Percentiles rank a stretch among this genome's conserved stretches.
Evolutionary conservation across 2,888 invertebrate species (phyloP).

Genomic region (Sinelater perroti): DNA sequence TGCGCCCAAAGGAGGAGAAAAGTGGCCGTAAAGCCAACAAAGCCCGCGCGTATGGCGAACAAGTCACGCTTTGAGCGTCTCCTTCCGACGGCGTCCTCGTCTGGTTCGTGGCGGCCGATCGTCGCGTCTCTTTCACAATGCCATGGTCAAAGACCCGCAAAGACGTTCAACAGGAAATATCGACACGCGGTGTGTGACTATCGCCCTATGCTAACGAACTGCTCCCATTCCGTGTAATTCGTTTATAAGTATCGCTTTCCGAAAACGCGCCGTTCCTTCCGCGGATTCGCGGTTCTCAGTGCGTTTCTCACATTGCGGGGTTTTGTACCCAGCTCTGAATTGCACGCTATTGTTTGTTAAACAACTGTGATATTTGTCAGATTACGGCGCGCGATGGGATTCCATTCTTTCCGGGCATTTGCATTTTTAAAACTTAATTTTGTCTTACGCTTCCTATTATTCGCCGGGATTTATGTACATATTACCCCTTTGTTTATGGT

Average conservation of each 20-base stretch:
- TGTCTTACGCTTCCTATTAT: slow-evolving; percentile 11
- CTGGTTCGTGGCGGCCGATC: slow-evolving; percentile 36
- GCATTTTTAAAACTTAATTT: slow-evolving; percentile 25
- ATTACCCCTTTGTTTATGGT: slow-evolving; percentile 3
- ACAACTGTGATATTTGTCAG: slow-evolving; percentile 39
- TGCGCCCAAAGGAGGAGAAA: slow-evolving; percentile 20
- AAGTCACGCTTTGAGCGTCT: slow-evolving; percentile 43
- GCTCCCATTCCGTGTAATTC: slow-evolving; percentile 40
- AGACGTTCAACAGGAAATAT: slow-evolving; percentile 55
- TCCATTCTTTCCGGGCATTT: slow-evolving; percentile 24
- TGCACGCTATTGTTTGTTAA: slow-evolving; percentile 41
- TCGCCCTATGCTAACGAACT: slow-evolving; percentile 39
- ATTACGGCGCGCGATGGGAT: slow-evolving; percentile 30
- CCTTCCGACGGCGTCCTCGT: slow-evolving; percentile 38
- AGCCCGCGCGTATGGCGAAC: slow-evolving; percentile 32
- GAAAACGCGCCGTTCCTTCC: slow-evolving; percentile 40
- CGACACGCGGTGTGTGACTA: slow-evolving; percentile 49
- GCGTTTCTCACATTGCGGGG: slow-evolving; percentile 42
- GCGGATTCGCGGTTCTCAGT: slow-evolving; percentile 40
- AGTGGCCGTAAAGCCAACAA: slow-evolving; percentile 27
- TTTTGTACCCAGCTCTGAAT: slow-evolving; percentile 34
- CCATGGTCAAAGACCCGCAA: slow-evolving; percentile 55
- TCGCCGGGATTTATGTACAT: not conserved
- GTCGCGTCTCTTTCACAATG: slow-evolving; percentile 43
- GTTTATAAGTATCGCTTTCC: slow-evolving; percentile 46